Percentiles rank a stretch among this genome's conserved stretches.
Conservation (phyloP, 2,113 vertebrate species). For the Pachycephala philippinensis region DNA sequence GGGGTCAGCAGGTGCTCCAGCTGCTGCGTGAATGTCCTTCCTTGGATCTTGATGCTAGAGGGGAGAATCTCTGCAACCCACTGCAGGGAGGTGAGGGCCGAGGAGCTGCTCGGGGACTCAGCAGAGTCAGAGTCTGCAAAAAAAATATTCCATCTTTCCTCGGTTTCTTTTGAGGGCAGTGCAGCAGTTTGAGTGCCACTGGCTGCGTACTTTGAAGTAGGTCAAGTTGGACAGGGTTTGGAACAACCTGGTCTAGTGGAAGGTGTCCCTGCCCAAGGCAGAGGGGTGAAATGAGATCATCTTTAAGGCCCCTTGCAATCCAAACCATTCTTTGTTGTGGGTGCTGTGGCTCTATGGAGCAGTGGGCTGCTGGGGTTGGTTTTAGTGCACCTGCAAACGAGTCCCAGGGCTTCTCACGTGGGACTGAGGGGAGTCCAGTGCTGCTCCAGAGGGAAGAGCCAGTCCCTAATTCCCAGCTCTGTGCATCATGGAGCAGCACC, state of each 20-base stretch:
- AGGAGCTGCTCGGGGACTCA: slow-evolving; percentile 79
- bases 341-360: background rate
- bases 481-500: background rate
- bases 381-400: fast-evolving
- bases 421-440: background rate
- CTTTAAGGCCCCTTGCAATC: background rate
- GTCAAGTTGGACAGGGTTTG: background rate
- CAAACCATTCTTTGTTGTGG: background rate
- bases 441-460: background rate
- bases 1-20: slow-evolving; percentile 94
- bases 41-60: slow-evolving; percentile 93
- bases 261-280: background rate
- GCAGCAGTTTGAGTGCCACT: background rate
- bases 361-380: background rate
- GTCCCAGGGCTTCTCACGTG: fast-evolving
- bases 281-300: background rate
- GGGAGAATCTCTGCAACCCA: slow-evolving; percentile 98
- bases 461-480: background rate
- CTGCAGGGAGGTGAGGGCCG: slow-evolving; percentile 92
- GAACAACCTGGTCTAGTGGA: background rate
- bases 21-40: slow-evolving; percentile 94
- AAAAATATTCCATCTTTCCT: background rate
- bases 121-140: slow-evolving; percentile 81
- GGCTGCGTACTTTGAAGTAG: background rate
- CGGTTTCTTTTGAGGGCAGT: background rate